phyloP scores from a whole-genome alignment of 2,113 vertebrate genomes.

The Microcebus lehilahytsara region DNA sequence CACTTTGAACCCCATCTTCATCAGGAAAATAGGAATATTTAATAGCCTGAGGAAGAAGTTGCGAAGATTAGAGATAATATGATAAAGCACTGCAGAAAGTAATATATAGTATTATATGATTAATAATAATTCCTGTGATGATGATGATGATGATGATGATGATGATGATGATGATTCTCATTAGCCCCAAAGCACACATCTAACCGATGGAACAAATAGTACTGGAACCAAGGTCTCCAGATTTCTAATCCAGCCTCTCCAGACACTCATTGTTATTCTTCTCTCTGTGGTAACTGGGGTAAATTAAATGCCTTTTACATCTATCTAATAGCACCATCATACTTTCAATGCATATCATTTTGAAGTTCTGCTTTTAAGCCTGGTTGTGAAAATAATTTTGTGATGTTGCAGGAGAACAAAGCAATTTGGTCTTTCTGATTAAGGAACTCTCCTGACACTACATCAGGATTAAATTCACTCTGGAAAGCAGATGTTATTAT shows the following conservation, averaged over 20 bases:
- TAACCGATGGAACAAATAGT: not conserved
- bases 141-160: no score
- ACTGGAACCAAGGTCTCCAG: not conserved
- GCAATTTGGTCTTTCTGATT: slow-evolving; percentile 76
- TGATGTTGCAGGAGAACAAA: slow-evolving; percentile 34
- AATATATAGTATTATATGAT: no score
- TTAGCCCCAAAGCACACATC: not conserved
- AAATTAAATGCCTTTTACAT: not conserved
- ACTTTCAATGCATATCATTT: not conserved
- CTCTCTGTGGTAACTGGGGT: not conserved
- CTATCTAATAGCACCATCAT: not conserved
- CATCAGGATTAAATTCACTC: slow-evolving; percentile 56
- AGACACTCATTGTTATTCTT: not conserved
- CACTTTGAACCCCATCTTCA: no score
- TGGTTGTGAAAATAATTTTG: slow-evolving; percentile 39
- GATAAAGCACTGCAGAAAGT: no score
- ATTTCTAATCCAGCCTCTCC: not conserved
- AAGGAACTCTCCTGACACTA: slow-evolving; percentile 37
- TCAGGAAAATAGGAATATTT: no score
- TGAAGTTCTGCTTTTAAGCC: slow-evolving; percentile 25
- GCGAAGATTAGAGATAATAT: no score
- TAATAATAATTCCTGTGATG: no score
- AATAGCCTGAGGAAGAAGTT: no score
- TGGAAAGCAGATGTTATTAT: slow-evolving; percentile 71
- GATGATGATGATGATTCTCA: no score